Conservation (phyloP, 2,113 vertebrate genomes). For the Procavia capensis region DNA sequence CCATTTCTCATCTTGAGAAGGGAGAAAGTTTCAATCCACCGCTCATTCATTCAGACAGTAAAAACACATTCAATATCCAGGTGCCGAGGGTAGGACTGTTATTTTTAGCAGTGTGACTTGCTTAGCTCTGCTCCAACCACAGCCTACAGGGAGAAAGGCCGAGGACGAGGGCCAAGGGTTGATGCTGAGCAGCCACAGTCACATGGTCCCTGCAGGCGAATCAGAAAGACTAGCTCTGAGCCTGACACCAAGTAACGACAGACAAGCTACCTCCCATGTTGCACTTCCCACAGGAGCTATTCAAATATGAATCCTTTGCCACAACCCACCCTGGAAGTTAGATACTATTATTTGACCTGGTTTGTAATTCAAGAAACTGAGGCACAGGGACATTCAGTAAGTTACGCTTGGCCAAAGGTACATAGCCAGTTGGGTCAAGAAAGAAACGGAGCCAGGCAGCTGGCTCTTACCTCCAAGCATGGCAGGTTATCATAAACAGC, state of each 20-base stretch:
- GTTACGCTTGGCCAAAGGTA: not conserved
- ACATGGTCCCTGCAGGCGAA: not conserved
- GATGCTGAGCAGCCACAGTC: not conserved
- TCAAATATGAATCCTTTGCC: not conserved
- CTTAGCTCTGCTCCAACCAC: slow-evolving; percentile 8
- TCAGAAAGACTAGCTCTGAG: not conserved
- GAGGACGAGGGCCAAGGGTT: not conserved
- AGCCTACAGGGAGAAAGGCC: not conserved
- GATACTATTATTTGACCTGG: not conserved
- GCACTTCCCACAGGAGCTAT: not conserved
- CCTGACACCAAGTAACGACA: not conserved
- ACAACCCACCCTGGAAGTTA: not conserved
- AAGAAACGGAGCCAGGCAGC: not conserved
- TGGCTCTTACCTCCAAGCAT: rapidly evolving
- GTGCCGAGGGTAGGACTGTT: not conserved
- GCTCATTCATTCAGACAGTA: not conserved
- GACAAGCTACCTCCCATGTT: not conserved
- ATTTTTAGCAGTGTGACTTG: not conserved
- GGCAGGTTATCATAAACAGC: rapidly evolving
- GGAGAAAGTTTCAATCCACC: not conserved
- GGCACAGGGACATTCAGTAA: not conserved
- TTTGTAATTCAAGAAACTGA: not conserved
- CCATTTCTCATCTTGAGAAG: not conserved
- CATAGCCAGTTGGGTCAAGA: not conserved
- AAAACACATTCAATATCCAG: not conserved